Conservation (phyloP, 2,797 vertebrate genomes). For the Arrhamphus sclerolepis region DNA sequence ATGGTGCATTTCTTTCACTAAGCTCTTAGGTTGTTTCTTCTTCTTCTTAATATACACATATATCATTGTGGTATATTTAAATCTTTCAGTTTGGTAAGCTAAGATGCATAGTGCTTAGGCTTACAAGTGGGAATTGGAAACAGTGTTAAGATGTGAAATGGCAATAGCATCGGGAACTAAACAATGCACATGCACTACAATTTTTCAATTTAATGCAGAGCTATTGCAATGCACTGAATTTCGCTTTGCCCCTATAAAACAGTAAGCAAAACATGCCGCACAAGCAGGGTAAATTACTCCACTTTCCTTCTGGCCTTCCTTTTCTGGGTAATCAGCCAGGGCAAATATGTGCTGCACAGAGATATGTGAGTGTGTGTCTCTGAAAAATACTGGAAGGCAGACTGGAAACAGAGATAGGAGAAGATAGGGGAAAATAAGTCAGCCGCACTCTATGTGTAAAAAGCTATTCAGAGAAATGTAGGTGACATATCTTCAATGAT, state of each 20-base stretch:
- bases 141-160: constrained; percentile 33
- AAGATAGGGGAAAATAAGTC: constrained; percentile 51
- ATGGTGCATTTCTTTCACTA: constrained; percentile 1
- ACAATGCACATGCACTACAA: constrained; percentile 16
- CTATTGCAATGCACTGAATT: constrained; percentile 40
- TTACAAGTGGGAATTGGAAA: constrained; percentile 19
- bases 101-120: not conserved
- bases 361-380: constrained; percentile 39
- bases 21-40: not conserved
- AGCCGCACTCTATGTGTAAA: constrained; percentile 32
- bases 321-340: constrained; percentile 65
- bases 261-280: constrained; percentile 38
- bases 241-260: constrained; percentile 38
- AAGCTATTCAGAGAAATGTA: constrained; percentile 47
- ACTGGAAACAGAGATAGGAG: constrained; percentile 59
- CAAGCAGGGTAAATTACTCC: constrained; percentile 54
- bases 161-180: constrained; percentile 24
- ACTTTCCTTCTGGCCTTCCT: constrained; percentile 54
- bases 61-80: not conserved
- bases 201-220: constrained; percentile 37
- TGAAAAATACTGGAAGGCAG: constrained; percentile 58
- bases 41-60: not conserved
- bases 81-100: constrained; percentile 8
- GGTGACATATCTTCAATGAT: constrained; percentile 59
- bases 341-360: constrained; percentile 64